Evolutionary conservation across 2,888 invertebrate genomes (phyloP).

Genomic region (Yponomeuta sedellus): DNA sequence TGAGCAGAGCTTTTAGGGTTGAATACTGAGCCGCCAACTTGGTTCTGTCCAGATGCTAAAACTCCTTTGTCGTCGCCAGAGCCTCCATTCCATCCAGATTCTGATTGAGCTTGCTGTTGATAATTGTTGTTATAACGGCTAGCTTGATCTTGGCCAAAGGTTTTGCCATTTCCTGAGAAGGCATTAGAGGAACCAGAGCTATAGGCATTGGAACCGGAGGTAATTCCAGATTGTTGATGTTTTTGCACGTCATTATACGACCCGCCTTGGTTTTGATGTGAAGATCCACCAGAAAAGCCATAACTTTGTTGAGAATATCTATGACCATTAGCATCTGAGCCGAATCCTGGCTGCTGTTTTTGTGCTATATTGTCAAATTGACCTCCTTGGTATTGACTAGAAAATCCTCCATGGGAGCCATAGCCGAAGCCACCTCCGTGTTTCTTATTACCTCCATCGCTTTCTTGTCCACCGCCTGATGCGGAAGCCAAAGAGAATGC

Average conservation of each 20-base stretch:
- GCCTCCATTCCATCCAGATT: not conserved
- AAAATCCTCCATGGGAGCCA: not conserved
- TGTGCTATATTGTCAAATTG: not conserved
- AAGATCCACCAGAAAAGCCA: not conserved
- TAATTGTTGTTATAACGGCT: not conserved
- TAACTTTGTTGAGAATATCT: slow-evolving; percentile 12
- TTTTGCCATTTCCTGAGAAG: not conserved
- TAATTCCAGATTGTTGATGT: too few relatives aligned
- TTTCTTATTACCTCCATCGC: slow-evolving; percentile 13
- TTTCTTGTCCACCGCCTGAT: not conserved
- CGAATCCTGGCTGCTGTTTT: slow-evolving; percentile 5
- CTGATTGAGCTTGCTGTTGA: not conserved
- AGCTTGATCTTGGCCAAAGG: not conserved
- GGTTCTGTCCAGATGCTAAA: too few relatives aligned
- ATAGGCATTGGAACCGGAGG: not conserved
- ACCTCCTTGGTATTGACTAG: slow-evolving; percentile 8
- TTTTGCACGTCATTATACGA: not conserved
- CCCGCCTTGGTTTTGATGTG: not conserved
- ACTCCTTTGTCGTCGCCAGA: not conserved
- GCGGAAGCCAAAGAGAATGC: slow-evolving; percentile 38
- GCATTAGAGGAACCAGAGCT: not conserved
- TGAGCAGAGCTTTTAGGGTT: not conserved
- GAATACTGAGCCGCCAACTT: not conserved
- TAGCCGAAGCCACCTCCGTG: not conserved
- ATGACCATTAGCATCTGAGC: slow-evolving; percentile 15